Conservation (phyloP, 2,888 invertebrate species). For the Lampropteryx suffumata region DNA sequence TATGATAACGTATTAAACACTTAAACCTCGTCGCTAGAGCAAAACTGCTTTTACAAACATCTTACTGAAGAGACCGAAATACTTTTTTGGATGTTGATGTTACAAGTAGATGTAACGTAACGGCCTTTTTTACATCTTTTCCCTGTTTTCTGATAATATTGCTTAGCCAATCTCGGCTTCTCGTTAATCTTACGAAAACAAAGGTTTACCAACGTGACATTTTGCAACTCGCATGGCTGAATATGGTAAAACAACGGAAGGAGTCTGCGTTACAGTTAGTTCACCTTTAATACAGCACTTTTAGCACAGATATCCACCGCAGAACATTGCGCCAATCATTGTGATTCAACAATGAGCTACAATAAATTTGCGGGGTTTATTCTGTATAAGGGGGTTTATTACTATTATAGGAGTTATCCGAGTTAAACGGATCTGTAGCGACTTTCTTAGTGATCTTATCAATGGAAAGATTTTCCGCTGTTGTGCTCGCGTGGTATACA, state of each 20-base stretch:
- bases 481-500: conserved; percentile 8
- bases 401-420: conserved; percentile 17
- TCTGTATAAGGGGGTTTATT: conserved; percentile 35
- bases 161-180: too few species aligned
- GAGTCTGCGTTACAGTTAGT: conserved; percentile 61
- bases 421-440: conserved; percentile 17
- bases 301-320: conserved; percentile 60
- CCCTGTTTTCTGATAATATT: too few species aligned
- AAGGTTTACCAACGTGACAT: conserved; percentile 27
- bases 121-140: too few species aligned
- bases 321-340: conserved; percentile 60
- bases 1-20: too few species aligned
- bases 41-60: too few species aligned
- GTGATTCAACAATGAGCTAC: conserved; percentile 40
- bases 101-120: too few species aligned
- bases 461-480: conserved; percentile 14
- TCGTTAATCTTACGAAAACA: conserved; percentile 8
- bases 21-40: too few species aligned
- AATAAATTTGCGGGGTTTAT: conserved; percentile 35
- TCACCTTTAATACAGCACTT: conserved; percentile 53
- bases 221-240: conserved; percentile 32
- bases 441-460: conserved; percentile 16
- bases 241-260: conserved; percentile 54
- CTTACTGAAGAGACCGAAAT: too few species aligned
- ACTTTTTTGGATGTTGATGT: too few species aligned